Evolutionary conservation across 1,140 invertebrate species (phyloP).

Genomic region (Orchestia grillus): DNA sequence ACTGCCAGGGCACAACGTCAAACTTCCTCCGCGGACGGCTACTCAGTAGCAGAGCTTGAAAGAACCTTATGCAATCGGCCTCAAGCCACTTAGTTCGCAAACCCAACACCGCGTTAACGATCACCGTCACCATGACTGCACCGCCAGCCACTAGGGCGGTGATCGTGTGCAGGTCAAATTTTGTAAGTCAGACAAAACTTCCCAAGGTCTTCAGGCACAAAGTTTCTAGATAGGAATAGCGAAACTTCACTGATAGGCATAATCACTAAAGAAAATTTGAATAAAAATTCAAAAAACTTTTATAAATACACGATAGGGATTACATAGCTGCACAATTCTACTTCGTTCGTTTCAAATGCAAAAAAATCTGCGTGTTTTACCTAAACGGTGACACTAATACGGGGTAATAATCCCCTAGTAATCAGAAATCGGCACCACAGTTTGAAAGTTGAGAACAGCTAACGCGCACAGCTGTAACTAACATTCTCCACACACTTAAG

Average conservation of each 20-base stretch:
- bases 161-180: too few relatives aligned
- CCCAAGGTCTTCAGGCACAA: not conserved
- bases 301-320: not conserved
- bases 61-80: not conserved
- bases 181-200: not conserved
- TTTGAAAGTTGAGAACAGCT: not conserved
- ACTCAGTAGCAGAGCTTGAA: not conserved
- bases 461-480: not conserved
- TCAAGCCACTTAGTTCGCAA: not conserved
- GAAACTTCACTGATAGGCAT: not conserved
- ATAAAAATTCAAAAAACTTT: not conserved
- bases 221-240: not conserved
- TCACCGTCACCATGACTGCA: too few relatives aligned
- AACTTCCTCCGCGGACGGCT: not conserved
- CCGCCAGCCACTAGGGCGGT: too few relatives aligned
- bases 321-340: not conserved
- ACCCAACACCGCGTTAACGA: too few relatives aligned
- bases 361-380: not conserved
- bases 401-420: not conserved
- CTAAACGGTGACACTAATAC: not conserved
- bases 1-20: not conserved
- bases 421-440: not conserved
- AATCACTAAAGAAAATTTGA: not conserved
- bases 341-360: not conserved
- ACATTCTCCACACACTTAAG: not conserved